These are phyloP conservation scores for Triplophysa rosa DNA, from an alignment of 2,113 vertebrate genomes.

Conservation along the genomic window DNA sequence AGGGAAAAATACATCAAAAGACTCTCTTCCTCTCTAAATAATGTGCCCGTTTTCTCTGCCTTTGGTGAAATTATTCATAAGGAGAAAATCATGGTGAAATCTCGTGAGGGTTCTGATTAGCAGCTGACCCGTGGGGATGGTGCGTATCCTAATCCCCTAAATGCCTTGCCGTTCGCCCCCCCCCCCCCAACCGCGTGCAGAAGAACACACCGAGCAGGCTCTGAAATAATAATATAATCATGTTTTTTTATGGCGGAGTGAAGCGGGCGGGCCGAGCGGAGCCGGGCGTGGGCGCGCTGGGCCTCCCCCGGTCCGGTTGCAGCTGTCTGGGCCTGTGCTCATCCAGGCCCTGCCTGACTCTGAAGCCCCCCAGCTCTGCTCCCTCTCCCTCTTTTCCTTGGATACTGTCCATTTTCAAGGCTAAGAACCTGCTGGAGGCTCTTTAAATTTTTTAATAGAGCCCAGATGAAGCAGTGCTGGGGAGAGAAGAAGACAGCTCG, in stretches of 20 bases:
- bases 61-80: conserved; percentile 99
- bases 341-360: conserved; percentile 59
- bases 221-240: conserved; percentile 88
- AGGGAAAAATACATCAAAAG: conserved; percentile 97
- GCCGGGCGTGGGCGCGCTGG: conserved; percentile 63
- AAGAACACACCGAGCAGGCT: conserved; percentile 79
- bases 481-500: conserved; percentile 59
- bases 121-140: conserved; percentile 96
- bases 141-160: conserved; percentile 91
- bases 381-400: conserved; percentile 48
- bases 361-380: conserved; percentile 50
- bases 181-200: conserved; percentile 48
- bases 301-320: conserved; percentile 63
- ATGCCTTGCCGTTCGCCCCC: conserved; percentile 83
- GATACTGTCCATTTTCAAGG: conserved; percentile 64
- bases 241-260: conserved; percentile 78
- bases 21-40: conserved; percentile 88
- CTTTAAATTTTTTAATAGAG: conserved; percentile 62
- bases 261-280: conserved; percentile 71
- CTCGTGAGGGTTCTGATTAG: conserved; percentile 97
- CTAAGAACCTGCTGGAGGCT: conserved; percentile 62
- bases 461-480: conserved; percentile 60
- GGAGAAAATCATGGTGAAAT: conserved; percentile 87
- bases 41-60: conserved; percentile 90
- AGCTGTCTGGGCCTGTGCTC: conserved; percentile 66